Evolutionary conservation across 2,797 vertebrate species (phyloP).

Genomic region (Borostomias antarcticus): DNA sequence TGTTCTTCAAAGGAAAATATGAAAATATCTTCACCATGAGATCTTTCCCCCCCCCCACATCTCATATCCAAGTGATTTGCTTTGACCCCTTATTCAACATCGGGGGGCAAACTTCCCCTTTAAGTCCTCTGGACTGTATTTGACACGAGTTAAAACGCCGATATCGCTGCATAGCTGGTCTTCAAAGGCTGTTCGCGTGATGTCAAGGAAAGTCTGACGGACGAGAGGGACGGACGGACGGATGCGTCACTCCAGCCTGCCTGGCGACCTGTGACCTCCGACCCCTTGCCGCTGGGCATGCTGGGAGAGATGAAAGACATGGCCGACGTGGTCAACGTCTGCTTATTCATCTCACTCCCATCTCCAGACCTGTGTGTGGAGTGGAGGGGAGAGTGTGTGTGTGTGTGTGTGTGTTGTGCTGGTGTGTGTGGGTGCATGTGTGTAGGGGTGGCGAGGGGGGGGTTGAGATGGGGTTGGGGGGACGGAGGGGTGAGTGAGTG

Average conservation of each 20-base stretch:
- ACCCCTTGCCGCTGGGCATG: conserved; percentile 12
- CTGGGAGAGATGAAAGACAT: conserved; percentile 35
- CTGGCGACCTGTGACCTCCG: conserved; percentile 20
- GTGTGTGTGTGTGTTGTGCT: conserved; percentile 11
- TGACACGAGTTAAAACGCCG: conserved; percentile 18
- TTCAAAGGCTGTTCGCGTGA: not conserved
- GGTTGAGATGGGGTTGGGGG: not conserved
- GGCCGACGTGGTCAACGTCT: conserved; percentile 18
- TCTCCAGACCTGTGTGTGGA: conserved; percentile 10
- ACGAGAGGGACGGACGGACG: conserved; percentile 19
- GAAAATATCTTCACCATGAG: conserved; percentile 20
- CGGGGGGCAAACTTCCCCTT: conserved; percentile 7
- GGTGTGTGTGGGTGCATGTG: conserved; percentile 30
- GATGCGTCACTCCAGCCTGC: conserved; percentile 4
- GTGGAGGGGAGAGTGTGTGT: conserved; percentile 20
- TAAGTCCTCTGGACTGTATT: not conserved
- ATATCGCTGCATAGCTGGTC: not conserved
- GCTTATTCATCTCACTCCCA: conserved; percentile 25
- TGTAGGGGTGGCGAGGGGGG: not conserved
- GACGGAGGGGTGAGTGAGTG: not conserved
- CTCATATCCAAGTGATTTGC: conserved; percentile 25
- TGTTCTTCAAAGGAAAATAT: conserved; percentile 52
- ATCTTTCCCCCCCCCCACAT: not conserved
- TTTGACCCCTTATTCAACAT: conserved; percentile 34
- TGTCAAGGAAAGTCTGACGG: conserved; percentile 7